Base-by-base conservation (phyloP, 2,113 vertebrate genomes). In the Taxidea taxus region DNA sequence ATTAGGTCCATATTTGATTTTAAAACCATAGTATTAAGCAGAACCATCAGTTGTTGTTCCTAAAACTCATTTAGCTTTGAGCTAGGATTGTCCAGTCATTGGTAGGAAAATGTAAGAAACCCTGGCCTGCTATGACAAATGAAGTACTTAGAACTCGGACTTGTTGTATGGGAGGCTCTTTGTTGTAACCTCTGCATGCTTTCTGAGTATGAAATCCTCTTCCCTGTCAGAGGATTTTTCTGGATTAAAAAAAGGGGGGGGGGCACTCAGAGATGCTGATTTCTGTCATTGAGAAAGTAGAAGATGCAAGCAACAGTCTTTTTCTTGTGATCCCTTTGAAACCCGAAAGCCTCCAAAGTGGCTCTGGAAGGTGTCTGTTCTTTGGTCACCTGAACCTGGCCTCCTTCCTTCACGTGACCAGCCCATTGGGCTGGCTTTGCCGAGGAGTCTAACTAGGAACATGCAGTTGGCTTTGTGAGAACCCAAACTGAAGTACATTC, bases 401-500 rank as follows among this genome's bases (percentile, higher is more conserved):
- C 75, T 66, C 58, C 62, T 66, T 34, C 62, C 51, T 31, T n/a
- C n/a, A 25, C 20, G n/a, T 3, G 11, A 6, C 60, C 29, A 12
- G 60, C 68, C 62, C 6, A 0, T 3, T 11, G 83, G 77, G 47
- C 60, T n/a, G 12, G 29, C 86, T 95, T 82, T 86, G 90, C 82
- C 58, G 20, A 1, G 20, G 58, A 51, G 5, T 85, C 44, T 90
- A 3, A 47, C 15, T 80, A 72, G 75, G 81, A 94, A 20, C 51
- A 27, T 31, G 31, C 21, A 0, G 0, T 39, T 72, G 51, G 34
- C 60, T 90, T 91, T 92, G 87, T 29, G 42, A 68, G 51, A 94
- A 92, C 81, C 85, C 72, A 62, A 39, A 95, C 95, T 98, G 62
- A 96, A 70, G 31, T 91, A 4, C 49, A 60, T 58, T 97, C 88